Base-by-base conservation (phyloP, 2,113 vertebrate genomes). In the Bagarius yarrelli region DNA sequence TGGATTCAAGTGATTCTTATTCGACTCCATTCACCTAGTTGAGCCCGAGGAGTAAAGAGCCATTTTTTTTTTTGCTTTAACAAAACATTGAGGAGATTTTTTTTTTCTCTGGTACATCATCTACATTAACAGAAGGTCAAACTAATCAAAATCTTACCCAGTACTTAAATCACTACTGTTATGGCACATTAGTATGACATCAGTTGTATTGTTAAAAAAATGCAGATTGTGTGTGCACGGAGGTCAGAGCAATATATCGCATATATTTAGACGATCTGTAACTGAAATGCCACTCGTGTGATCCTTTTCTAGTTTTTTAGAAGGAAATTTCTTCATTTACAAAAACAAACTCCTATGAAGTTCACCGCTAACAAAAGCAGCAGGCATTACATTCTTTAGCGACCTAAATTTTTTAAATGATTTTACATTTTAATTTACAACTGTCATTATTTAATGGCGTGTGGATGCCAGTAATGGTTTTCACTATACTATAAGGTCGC, bases 41-140 rank as follows among this genome's bases (percentile, higher is more conserved):
- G 79, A 5, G 40, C 18, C 70, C n/a, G 8, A 13, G 40, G 59
- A 82, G 91, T 89, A 91, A 90, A 89, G 87, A 83, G 2, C 59
- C 79, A 83, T 91, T 90, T 85, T 88, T 81, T 80, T 85, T 89
- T 81, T 80, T 30, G 9, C 3, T 19, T 77, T 87, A 23, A 9
- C n/a, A 56, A 69, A 56, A 69, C 64, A 57, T 44, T 32, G 40
- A n/a, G 23, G 12, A 47, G 40, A 70, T n/a, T 27, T 18, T 71
- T 21, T n/a, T 23, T n/a, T 44, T 14, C 9, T n/a, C 36, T 67
- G 34, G 64, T 40, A n/a, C 21, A 34, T 67, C 19, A 50, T 32
- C 13, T 27, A 34, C 23, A 69, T 23, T 25, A 69, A 47, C 12
- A 69, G 36, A 69, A 69, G 66, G 36, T 47, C 66, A 40, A 44